Evolutionary conservation across 2,113 vertebrate species (phyloP), one percentile per base, ranked within the genome.

Genomic region (Hippolais icterina): DNA sequence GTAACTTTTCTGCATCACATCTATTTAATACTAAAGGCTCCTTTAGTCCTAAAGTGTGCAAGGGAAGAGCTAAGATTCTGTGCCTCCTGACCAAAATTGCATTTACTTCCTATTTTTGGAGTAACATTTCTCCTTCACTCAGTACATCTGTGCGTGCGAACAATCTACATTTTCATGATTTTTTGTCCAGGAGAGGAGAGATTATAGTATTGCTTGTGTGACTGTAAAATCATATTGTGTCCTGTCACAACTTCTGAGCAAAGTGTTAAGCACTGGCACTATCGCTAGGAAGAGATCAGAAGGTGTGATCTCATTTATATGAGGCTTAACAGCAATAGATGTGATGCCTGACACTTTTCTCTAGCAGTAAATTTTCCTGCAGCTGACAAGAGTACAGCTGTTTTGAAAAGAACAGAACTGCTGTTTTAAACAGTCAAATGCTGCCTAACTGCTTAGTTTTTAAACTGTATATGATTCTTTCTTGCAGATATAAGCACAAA

Each of bases 271-370:
- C 66, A 50, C 46, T 66, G 39, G 52, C 70, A 77, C 39, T 61
- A 49, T 72, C 5, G 4, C 50, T 72, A 15, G 37, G 25, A 92
- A 77, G 71, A 90, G 63, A 77, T 92, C 68, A 74, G 90, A 83
- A 94, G n/a, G 84, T 93, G 89, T 69, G 61, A 96, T 80, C 63
- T 90, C 74, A 74, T 96, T 96, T 87, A 77, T 94, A 41, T 61
- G 82, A 74, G 90, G 52, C 53, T 94, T 91, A 91, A 53, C 81
- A 83, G 54, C 74, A 94, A 54, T 69, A 87, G 53, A 91, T 91
- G 59, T 83, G 63, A 96, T 4, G 63, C 35, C 69, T 89, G 83
- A 71, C 80, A 87, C 83, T 83, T 94, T 61, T 66, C n/a, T 64
- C 35, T 35, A 50, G 78, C 50, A 85, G 29, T 83, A 96, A 86